Evolutionary conservation across 2,113 vertebrate genomes (phyloP).

Genomic region (Podarcis raffonei): DNA sequence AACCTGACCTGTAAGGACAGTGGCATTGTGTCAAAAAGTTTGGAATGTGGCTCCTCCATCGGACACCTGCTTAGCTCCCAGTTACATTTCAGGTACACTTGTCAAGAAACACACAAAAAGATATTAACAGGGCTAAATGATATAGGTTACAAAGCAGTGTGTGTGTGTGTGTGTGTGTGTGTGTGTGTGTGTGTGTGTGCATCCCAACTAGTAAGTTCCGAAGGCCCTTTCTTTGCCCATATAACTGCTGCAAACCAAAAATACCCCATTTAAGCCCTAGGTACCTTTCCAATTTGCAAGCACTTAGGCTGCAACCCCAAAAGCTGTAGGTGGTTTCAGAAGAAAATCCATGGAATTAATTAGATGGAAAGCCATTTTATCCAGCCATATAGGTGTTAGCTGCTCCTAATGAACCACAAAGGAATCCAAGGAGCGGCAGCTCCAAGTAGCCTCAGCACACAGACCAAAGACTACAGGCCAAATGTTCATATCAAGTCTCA

Average conservation of each 20-base stretch:
- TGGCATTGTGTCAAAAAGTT: too few relatives aligned
- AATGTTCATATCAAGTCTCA: background rate
- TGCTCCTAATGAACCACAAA: background rate
- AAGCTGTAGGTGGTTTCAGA: too few relatives aligned
- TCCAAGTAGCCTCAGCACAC: background rate
- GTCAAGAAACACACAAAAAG: too few relatives aligned
- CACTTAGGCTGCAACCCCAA: background rate
- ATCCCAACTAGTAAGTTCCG: background rate
- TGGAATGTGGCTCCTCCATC: too few relatives aligned
- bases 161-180: too few relatives aligned
- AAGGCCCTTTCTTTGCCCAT: background rate
- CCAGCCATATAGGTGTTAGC: background rate
- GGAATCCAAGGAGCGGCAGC: background rate
- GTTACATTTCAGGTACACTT: too few relatives aligned
- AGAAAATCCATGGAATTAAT: background rate
- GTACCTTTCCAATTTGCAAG: background rate
- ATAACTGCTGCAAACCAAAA: background rate
- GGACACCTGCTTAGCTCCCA: too few relatives aligned
- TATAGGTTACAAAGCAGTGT: too few relatives aligned
- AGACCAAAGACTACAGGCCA: background rate
- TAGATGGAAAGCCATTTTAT: background rate
- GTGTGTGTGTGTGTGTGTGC: too few relatives aligned
- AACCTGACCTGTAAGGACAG: too few relatives aligned
- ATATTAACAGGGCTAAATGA: too few relatives aligned
- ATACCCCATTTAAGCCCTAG: background rate